These are phyloP conservation scores for Salmo trutta DNA, from an alignment of 2,797 vertebrate genomes.

Conservation along the genomic window DNA sequence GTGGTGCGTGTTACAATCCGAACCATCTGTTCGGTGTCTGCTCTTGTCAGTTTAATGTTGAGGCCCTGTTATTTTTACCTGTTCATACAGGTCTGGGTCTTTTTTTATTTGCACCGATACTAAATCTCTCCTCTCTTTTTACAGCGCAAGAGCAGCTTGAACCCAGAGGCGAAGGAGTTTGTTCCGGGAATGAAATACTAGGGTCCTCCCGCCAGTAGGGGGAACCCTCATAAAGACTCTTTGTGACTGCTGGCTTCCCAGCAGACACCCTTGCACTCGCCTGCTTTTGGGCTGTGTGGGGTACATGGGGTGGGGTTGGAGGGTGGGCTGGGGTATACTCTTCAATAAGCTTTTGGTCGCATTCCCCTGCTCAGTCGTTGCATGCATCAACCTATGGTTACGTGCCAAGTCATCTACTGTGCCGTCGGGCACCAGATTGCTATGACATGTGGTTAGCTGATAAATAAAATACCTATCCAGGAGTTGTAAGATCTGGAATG, in stretches of 20 bases:
- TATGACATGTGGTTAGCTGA: too few relatives aligned
- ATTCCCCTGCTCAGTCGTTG: too few relatives aligned
- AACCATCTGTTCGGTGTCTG: too few relatives aligned
- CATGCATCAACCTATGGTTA: too few relatives aligned
- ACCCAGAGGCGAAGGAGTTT: slow-evolving; percentile 88
- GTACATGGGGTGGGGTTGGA: slow-evolving; percentile 3
- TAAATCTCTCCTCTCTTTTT: background rate
- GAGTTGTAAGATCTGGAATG: too few relatives aligned
- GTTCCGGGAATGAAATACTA: slow-evolving; percentile 88
- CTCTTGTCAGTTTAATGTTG: background rate
- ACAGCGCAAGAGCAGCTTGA: slow-evolving; percentile 88
- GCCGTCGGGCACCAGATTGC: too few relatives aligned
- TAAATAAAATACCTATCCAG: too few relatives aligned
- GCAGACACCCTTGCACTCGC: slow-evolving; percentile 46
- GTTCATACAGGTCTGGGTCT: background rate
- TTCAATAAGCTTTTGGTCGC: slow-evolving; percentile 12
- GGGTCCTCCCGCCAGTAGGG: slow-evolving; percentile 53
- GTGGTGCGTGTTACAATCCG: too few relatives aligned
- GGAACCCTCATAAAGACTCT: slow-evolving; percentile 53
- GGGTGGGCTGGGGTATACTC: slow-evolving; percentile 11
- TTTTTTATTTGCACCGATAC: background rate
- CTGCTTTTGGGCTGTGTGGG: slow-evolving; percentile 39
- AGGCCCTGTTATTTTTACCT: background rate
- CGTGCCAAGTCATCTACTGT: too few relatives aligned
- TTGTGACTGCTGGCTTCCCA: slow-evolving; percentile 44